Evolutionary conservation across 2,113 vertebrate genomes (phyloP), one percentile per base, ranked within the genome.

Genomic region (Callopanchax toddi): DNA sequence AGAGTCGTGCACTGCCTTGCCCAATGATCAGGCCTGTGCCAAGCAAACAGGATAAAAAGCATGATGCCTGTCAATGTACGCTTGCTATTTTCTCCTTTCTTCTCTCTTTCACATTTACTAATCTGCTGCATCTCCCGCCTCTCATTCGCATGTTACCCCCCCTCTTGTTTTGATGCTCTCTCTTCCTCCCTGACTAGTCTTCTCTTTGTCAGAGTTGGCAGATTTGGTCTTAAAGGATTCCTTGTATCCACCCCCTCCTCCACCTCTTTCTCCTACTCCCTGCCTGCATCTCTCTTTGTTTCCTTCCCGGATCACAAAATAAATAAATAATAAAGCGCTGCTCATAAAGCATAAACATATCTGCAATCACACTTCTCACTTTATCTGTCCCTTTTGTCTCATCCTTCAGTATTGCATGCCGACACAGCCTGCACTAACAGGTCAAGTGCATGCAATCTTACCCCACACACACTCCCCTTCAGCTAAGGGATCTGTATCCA

Each of bases 401-500:
- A 66, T 54, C 3, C 17, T 51, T 45, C 43, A 65, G 63, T 12
- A 51, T 48, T 70, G 61, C 57, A 43, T 79, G 76, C 85, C 79
- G 59, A 78, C 74, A 60, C 74, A 40, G 5, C 76, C 76, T 13
- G 36, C 53, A 22, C 74, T 65, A 78, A 59, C 71, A 85, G 80
- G 83, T 91, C 88, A 91, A 89, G 84, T 71, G 77, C 70, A 78
- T 63, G 71, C 78, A 78, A 81, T 86, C 74, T 74, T n/a, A n/a
- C 6, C 29, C 29, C 29, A 32, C 29, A 6, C 29, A 32, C 10
- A 9, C 29, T 1, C 29, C 6, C 4, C 77, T 67, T 79, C 76
- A 78, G 71, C 83, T 80, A 85, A 87, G 45, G 61, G 12, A 81
- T 70, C 75, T 61, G 45, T 57, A 71, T 78, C 29, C 44, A 84